Conservation (phyloP, 2,113 vertebrate species). For the Cariama cristata region DNA sequence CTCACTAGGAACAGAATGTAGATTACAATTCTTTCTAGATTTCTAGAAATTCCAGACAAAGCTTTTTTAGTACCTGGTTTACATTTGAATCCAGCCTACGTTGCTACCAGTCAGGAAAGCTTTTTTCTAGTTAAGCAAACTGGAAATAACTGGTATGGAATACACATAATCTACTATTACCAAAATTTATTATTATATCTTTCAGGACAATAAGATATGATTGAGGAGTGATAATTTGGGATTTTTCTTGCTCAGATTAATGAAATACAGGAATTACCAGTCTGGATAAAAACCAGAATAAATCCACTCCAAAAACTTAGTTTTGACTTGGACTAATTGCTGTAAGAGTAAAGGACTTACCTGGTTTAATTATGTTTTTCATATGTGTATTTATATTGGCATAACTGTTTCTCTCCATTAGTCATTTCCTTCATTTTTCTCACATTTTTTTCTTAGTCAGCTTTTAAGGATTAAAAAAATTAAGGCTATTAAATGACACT, state of each 20-base stretch:
- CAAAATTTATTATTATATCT: background rate
- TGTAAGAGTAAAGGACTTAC: background rate
- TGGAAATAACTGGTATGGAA: background rate
- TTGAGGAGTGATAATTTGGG: background rate
- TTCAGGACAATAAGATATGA: background rate
- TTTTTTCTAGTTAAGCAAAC: background rate
- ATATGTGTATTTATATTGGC: background rate
- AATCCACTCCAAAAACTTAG: background rate
- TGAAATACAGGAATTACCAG: background rate
- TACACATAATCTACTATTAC: background rate
- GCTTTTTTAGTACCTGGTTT: background rate
- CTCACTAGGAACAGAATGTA: background rate
- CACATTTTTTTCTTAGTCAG: background rate
- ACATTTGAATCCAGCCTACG: background rate
- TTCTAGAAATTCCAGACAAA: background rate
- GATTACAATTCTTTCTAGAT: background rate
- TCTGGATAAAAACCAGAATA: background rate
- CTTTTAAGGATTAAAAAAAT: background rate
- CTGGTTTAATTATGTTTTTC: background rate
- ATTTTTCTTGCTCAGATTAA: background rate
- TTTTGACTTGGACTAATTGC: background rate
- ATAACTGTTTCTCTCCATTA: background rate
- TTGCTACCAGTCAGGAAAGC: background rate
- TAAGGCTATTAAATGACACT: background rate
- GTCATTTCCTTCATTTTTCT: background rate